A percentile compares a stretch with the other conserved stretches of the same genome.
Conservation (phyloP, 2,888 invertebrate species). For the Alentia gelatinosa region DNA sequence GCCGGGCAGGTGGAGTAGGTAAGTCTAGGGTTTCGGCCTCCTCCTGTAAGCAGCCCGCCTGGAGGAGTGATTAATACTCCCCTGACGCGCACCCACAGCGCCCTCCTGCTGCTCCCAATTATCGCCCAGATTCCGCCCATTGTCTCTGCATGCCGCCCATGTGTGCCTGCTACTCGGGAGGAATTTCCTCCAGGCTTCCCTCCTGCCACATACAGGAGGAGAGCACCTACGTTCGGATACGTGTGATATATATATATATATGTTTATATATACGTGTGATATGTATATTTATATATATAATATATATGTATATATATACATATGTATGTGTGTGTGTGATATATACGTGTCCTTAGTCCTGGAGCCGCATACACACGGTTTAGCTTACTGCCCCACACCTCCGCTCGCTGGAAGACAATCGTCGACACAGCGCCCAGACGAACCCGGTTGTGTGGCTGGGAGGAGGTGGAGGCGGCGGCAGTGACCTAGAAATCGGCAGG, state of each 20-base stretch:
- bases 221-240: no score
- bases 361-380: no score
- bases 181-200: background rate
- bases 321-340: no score
- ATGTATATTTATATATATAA: no score
- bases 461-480: background rate
- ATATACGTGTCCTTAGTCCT: no score
- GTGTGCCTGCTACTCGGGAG: background rate
- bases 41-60: background rate
- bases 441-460: background rate
- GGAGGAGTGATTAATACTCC: background rate
- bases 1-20: background rate
- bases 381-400: no score
- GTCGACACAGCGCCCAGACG: no score
- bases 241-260: no score
- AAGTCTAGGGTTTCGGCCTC: background rate
- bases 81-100: background rate
- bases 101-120: background rate
- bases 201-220: background rate
- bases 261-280: no score
- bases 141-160: background rate
- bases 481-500: conserved; percentile 15
- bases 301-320: no score
- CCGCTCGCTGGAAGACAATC: no score
- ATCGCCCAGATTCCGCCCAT: background rate